Conservation (phyloP, 1,140 invertebrate genomes). For the Andricus grossulariae region DNA sequence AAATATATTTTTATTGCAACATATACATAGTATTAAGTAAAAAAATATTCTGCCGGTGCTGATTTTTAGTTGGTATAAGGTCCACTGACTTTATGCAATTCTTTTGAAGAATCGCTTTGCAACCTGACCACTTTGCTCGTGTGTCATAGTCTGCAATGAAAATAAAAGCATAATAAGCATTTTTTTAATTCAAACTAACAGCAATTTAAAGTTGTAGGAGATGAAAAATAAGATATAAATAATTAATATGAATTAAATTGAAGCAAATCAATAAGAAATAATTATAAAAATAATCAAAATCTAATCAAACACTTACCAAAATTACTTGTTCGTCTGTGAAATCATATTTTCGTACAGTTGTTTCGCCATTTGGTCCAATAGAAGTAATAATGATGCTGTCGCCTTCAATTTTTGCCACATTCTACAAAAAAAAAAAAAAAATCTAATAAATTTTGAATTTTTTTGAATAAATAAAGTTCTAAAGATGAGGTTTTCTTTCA, state of each 20-base stretch:
- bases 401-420: conserved; percentile 74
- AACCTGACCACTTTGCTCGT: conserved; percentile 61
- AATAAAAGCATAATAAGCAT: conserved; percentile 19
- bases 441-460: conserved; percentile 1
- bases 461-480: conserved; percentile 21
- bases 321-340: conserved; percentile 77
- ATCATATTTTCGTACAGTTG: conserved; percentile 76
- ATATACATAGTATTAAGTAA: too few relatives aligned
- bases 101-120: conserved; percentile 65
- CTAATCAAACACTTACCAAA: conserved; percentile 70
- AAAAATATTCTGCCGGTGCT: not conserved
- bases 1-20: too few relatives aligned
- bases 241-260: conserved; percentile 4
- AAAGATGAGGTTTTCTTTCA: conserved; percentile 30
- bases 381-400: conserved; percentile 75
- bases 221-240: not conserved
- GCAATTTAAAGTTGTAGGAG: conserved; percentile 23
- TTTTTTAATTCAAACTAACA: not conserved
- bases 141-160: conserved; percentile 65
- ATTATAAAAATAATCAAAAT: conserved; percentile 48
- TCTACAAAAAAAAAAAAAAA: conserved; percentile 74
- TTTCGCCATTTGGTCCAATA: conserved; percentile 72
- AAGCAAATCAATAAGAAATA: not conserved
- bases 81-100: not conserved
- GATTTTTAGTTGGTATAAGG: not conserved